Evolutionary conservation across 2,888 invertebrate species (phyloP).

Genomic region (Thymelicus lineola): DNA sequence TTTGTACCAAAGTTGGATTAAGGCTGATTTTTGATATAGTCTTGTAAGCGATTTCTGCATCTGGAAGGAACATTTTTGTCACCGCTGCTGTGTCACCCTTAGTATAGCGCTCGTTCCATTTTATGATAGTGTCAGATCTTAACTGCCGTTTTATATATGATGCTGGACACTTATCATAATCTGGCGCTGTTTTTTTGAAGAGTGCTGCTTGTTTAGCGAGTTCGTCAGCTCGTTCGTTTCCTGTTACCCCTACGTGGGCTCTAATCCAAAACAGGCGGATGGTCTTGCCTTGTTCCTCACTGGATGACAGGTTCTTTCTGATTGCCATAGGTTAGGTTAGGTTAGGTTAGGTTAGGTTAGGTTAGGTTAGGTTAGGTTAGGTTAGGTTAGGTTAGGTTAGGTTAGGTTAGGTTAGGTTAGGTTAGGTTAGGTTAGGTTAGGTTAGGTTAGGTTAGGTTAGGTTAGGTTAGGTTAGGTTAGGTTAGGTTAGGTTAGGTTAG

Average conservation of each 20-base stretch:
- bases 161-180: constrained; percentile 2
- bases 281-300: neutral
- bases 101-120: neutral
- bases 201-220: constrained; percentile 10
- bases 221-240: constrained; percentile 10
- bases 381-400: too few relatives aligned
- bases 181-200: neutral
- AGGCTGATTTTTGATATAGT: neutral
- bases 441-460: too few relatives aligned
- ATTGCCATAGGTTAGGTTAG: too few relatives aligned
- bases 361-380: too few relatives aligned
- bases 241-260: neutral
- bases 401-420: too few relatives aligned
- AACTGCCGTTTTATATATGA: neutral
- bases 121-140: neutral
- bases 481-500: too few relatives aligned
- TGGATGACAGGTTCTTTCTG: neutral
- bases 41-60: neutral
- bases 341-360: too few relatives aligned
- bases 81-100: neutral
- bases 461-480: too few relatives aligned
- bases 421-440: too few relatives aligned
- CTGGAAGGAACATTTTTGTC: neutral
- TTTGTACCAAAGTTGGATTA: neutral
- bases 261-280: constrained; percentile 7